phyloP scores from a whole-genome alignment of 2,888 invertebrate species.

The Brassicogethes aeneus region DNA sequence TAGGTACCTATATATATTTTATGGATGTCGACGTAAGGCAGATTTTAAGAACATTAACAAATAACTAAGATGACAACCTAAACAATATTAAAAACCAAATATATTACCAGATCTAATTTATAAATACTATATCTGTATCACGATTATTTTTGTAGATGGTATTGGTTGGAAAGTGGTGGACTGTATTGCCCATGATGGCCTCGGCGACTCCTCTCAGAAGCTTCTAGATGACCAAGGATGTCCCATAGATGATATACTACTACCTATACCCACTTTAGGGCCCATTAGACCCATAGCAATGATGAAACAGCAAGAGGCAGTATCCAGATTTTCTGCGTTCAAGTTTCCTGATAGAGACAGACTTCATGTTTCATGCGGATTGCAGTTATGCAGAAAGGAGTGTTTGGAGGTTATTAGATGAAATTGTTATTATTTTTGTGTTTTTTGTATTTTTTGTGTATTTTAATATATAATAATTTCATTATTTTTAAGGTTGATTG shows the following conservation, averaged over 20 bases:
- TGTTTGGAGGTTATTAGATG: slow-evolving; percentile 55
- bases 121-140: too few relatives aligned
- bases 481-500: slow-evolving; percentile 39
- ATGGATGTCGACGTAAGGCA: too few relatives aligned
- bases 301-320: slow-evolving; percentile 39
- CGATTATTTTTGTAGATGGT: slow-evolving; percentile 46
- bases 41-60: too few relatives aligned
- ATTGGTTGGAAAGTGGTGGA: slow-evolving; percentile 67
- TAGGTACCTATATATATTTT: too few relatives aligned
- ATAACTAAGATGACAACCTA: too few relatives aligned
- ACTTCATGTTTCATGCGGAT: slow-evolving; percentile 66
- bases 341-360: slow-evolving; percentile 74
- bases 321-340: slow-evolving; percentile 67
- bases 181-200: slow-evolving; percentile 70
- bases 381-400: slow-evolving; percentile 64
- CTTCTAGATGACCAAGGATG: slow-evolving; percentile 67
- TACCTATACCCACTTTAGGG: slow-evolving; percentile 45
- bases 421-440: background rate
- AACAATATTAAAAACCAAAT: too few relatives aligned
- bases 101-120: too few relatives aligned
- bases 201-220: slow-evolving; percentile 66
- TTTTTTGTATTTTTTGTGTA: background rate
- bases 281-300: slow-evolving; percentile 31
- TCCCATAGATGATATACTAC: slow-evolving; percentile 59
- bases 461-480: background rate